Evolutionary conservation across 2,113 vertebrate species (phyloP).

Genomic region (Trematomus loennbergii): DNA sequence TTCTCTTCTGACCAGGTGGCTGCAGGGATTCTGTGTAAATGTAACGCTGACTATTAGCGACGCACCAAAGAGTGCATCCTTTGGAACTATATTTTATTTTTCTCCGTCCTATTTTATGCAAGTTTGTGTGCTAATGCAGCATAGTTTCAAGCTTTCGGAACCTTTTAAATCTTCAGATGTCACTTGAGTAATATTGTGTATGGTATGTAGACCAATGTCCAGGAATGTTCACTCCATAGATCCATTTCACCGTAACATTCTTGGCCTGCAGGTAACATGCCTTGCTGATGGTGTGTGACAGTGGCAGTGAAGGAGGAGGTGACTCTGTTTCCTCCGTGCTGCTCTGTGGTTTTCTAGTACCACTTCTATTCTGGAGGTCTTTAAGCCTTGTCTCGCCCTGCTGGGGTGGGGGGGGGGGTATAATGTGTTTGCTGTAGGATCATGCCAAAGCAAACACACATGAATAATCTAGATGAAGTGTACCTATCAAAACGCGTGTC

Average conservation of each 20-base stretch:
- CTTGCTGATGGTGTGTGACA: slow-evolving; percentile 30
- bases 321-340: slow-evolving; percentile 1
- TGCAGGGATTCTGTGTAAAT: no score
- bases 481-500: slow-evolving; percentile 62
- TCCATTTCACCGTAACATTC: background rate
- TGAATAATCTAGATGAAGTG: slow-evolving; percentile 70
- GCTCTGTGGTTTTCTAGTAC: slow-evolving; percentile 19
- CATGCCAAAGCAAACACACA: slow-evolving; percentile 75
- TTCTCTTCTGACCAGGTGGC: no score
- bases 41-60: no score
- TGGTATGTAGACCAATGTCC: no score
- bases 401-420: background rate
- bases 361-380: slow-evolving; percentile 45
- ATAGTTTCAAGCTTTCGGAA: no score
- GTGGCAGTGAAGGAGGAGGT: slow-evolving; percentile 35
- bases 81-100: no score
- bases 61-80: no score
- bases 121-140: no score
- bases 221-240: no score
- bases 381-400: slow-evolving; percentile 29
- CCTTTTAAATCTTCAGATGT: no score
- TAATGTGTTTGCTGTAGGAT: slow-evolving; percentile 50
- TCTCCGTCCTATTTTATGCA: no score
- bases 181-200: no score
- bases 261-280: slow-evolving; percentile 5